phyloP scores from a whole-genome alignment of 2,797 vertebrate species.

The Sus cebifrons region DNA sequence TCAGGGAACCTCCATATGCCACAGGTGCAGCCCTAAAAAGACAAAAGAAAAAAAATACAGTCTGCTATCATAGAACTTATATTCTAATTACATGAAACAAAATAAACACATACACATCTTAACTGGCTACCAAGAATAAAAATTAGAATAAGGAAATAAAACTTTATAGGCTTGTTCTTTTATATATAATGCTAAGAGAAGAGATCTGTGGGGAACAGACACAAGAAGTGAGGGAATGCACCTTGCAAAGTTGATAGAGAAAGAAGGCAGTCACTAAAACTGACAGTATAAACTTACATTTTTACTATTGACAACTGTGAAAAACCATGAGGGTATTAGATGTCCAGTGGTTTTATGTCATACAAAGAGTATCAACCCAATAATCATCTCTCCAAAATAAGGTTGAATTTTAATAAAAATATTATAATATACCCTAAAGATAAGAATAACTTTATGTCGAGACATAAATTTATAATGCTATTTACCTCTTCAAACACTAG shows the following conservation, averaged over 20 bases:
- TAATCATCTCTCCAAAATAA: constrained; percentile 32
- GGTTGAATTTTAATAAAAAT: not conserved
- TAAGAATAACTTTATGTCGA: not conserved
- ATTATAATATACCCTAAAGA: constrained; percentile 22
- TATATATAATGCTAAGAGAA: not conserved
- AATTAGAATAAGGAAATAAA: not conserved
- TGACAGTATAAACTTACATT: constrained; percentile 14
- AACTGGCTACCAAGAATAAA: not conserved
- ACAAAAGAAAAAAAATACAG: not conserved
- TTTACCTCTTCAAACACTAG: not conserved
- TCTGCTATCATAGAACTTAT: not conserved
- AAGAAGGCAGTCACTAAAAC: not conserved
- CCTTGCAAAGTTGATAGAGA: not conserved
- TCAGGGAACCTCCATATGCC: no score
- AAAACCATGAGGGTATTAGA: not conserved
- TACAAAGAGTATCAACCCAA: not conserved
- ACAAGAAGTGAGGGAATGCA: not conserved
- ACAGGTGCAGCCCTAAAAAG: no score
- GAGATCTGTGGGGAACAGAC: not conserved
- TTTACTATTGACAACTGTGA: not conserved
- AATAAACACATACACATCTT: constrained; percentile 5
- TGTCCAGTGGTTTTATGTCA: not conserved
- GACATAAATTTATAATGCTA: not conserved
- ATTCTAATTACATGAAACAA: constrained; percentile 7
- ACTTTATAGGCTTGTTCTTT: not conserved